These are phyloP conservation scores for Marcusenius ussheri DNA, from an alignment of 2,113 vertebrate species.

Conservation along the genomic window DNA sequence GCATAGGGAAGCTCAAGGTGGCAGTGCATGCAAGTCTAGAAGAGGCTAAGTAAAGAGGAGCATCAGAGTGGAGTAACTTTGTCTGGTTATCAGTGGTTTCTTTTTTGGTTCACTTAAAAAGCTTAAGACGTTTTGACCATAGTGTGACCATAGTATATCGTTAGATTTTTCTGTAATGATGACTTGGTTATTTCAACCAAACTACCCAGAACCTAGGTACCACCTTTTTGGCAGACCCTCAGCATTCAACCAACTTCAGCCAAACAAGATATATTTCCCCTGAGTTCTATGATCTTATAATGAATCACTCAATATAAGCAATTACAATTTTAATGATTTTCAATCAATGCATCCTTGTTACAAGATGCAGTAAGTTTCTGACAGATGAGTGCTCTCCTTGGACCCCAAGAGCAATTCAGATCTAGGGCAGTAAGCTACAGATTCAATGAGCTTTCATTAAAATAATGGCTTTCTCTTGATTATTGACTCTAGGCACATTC, in stretches of 20 bases:
- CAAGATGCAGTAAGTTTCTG: background rate
- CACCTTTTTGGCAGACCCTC: background rate
- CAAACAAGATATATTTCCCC: background rate
- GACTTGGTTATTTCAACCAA: background rate
- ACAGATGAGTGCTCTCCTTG: background rate
- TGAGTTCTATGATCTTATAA: background rate
- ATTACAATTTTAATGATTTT: background rate
- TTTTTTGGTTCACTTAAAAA: background rate
- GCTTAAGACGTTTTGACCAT: background rate
- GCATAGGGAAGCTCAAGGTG: background rate
- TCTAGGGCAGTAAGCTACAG: background rate
- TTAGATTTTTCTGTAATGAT: background rate
- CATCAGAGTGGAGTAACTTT: background rate
- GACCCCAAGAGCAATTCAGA: background rate
- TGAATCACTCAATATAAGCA: background rate
- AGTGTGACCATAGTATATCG: background rate
- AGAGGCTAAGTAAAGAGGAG: background rate
- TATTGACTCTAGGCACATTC: conserved; percentile 75
- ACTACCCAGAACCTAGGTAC: background rate
- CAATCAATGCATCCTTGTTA: background rate
- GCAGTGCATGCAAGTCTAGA: background rate
- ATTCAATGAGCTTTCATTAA: background rate
- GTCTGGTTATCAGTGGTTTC: background rate
- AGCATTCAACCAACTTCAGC: background rate
- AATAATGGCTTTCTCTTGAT: background rate